Evolutionary conservation across 2,113 vertebrate species (phyloP), one percentile per base, ranked within the genome.

Genomic region (Baryphthengus martii): DNA sequence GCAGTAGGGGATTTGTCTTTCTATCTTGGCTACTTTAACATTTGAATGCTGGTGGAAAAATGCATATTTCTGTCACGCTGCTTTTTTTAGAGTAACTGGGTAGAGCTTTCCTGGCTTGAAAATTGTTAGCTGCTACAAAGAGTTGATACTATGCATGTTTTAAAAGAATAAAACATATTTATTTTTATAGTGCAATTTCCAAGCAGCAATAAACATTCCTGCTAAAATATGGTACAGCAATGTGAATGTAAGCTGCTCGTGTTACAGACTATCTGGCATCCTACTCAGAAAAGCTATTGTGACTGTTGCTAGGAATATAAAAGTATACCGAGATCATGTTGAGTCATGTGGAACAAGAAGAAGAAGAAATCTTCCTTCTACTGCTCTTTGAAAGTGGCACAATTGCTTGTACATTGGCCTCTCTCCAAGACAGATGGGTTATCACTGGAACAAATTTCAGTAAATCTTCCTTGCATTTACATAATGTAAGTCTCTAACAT

Each of bases 351-450:
- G 72, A 89, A 35, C 45, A 67, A 31, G 31, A 49, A 50, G 47
- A 49, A 50, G 47, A 76, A 86, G 72, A 92, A 66, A 68, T n/a
- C 37, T 93, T 88, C 37, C 44, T 89, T 47, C 45, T 50, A 0
- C 20, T 12, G 37, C 73, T 76, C 52, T 45, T 74, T 8, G 66
- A 9, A 8, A 26, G 74, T 29, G 85, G 29, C 85, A 90, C 85
- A 29, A 65, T 6, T 93, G 88, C 82, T 82, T 73, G 66, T 17
- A 17, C 44, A 0, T 62, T 95, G 95, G 89, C 84, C 59, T 89
- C 91, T 5, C 33, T 88, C 96, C 94, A 96, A 76, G 71, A 44
- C 94, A 95, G 94, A 96, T 92, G 96, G 96, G 79, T 94, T 93
- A 96, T 85, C 91, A 82, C 95, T 6, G 39, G 71, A 84, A 52